A percentile compares a stretch with the other conserved stretches of the same genome.
Conservation (phyloP, 2,888 invertebrate genomes). For the Liopterus haemorrhoidalis region DNA sequence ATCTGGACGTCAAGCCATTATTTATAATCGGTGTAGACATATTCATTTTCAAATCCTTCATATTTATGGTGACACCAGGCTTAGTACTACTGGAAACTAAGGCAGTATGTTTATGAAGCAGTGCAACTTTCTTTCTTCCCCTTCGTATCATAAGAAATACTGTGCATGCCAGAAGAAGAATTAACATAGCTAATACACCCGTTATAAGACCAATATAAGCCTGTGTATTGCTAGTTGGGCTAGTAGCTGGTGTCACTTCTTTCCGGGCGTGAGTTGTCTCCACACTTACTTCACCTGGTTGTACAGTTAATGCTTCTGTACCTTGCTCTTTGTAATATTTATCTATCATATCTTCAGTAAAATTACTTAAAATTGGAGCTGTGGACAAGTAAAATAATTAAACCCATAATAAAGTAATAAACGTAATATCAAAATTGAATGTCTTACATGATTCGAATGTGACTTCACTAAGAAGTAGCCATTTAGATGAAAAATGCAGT, state of each 20-base stretch:
- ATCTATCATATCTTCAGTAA: constrained; percentile 56
- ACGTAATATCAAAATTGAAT: not conserved
- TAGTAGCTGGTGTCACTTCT: constrained; percentile 54
- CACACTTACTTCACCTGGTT: constrained; percentile 44
- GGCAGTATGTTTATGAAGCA: constrained; percentile 55
- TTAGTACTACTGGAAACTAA: constrained; percentile 51
- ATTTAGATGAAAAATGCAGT: constrained; percentile 71
- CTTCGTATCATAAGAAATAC: constrained; percentile 60
- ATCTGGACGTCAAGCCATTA: constrained; percentile 48
- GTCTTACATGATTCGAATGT: constrained; percentile 72
- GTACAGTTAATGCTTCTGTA: constrained; percentile 38
- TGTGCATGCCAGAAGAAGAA: constrained; percentile 58
- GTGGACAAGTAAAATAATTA: constrained; percentile 23
- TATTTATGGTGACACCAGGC: constrained; percentile 53
- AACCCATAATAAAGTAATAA: not conserved
- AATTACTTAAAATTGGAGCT: constrained; percentile 51
- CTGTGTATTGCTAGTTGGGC: constrained; percentile 54
- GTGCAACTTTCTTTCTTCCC: constrained; percentile 58
- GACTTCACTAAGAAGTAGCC: constrained; percentile 86
- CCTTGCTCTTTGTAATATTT: constrained; percentile 56
- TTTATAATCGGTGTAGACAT: constrained; percentile 53
- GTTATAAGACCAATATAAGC: constrained; percentile 61
- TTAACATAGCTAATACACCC: constrained; percentile 60
- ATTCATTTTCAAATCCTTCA: constrained; percentile 54
- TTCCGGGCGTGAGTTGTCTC: constrained; percentile 49